phyloP scores from a whole-genome alignment of 2,797 vertebrate species.

The Lacerta agilis region DNA sequence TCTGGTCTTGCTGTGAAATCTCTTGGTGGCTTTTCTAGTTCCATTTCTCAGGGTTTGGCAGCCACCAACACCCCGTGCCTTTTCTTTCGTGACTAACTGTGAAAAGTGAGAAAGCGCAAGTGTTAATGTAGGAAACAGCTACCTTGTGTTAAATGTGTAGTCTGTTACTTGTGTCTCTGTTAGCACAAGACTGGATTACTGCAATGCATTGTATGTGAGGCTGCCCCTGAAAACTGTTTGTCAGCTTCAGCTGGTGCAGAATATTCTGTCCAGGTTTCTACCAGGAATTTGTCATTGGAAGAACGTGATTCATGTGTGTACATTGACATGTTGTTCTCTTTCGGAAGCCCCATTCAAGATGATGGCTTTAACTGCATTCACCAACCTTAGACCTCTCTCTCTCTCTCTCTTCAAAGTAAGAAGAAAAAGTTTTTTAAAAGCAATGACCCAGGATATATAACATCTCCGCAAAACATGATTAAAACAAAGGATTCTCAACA shows the following conservation, averaged over 20 bases:
- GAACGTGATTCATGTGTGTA: too few relatives aligned
- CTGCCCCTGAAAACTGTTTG: neutral
- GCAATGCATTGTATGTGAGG: neutral
- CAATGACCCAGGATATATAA: neutral
- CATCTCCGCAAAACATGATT: neutral
- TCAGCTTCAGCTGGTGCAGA: neutral
- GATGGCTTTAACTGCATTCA: neutral
- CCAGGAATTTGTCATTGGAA: neutral
- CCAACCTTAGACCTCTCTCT: too few relatives aligned
- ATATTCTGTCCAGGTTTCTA: neutral
- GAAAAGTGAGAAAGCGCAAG: neutral
- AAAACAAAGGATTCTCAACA: neutral
- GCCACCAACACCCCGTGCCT: neutral
- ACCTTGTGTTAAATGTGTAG: constrained; percentile 13
- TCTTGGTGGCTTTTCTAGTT: neutral
- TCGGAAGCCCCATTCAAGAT: neutral
- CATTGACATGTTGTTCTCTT: neutral
- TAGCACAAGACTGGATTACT: neutral
- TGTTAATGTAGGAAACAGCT: constrained; percentile 26
- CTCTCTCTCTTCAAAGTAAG: neutral
- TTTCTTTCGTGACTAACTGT: neutral
- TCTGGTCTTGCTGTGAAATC: neutral
- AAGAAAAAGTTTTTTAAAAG: too few relatives aligned
- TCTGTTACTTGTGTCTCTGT: neutral
- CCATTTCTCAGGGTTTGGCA: neutral